These are phyloP conservation scores for Salvelinus alpinus DNA, from an alignment of 2,113 vertebrate species.

Conservation along the genomic window DNA sequence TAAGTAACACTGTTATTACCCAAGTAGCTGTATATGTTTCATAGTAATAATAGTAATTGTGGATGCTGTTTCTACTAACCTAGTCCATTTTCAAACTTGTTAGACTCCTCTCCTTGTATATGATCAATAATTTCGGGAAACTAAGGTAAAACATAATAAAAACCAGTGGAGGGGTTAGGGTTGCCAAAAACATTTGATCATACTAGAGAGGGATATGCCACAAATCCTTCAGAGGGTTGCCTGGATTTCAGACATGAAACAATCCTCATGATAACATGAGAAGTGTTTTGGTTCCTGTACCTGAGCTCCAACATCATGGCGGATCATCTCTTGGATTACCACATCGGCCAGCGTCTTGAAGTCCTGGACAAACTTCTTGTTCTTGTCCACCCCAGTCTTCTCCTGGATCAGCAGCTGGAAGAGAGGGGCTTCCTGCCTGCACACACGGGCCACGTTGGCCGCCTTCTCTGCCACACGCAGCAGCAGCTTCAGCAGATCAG, in stretches of 20 bases:
- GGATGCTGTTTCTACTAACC: constrained; percentile 61
- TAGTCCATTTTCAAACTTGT: constrained; percentile 89
- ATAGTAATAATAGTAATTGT: no score
- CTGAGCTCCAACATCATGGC: constrained; percentile 76
- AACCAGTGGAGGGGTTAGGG: constrained; percentile 8
- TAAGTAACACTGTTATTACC: no score
- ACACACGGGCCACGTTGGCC: constrained; percentile 81
- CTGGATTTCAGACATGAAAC: neutral
- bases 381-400: constrained; percentile 81
- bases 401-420: constrained; percentile 85
- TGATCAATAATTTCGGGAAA: constrained; percentile 84
- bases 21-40: no score
- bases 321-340: constrained; percentile 86
- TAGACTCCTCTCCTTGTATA: constrained; percentile 85
- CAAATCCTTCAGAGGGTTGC: neutral
- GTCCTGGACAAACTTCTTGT: constrained; percentile 84
- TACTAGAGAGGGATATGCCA: neutral
- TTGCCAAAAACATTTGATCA: neutral
- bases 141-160: constrained; percentile 55
- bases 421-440: constrained; percentile 80
- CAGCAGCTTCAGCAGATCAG: constrained; percentile 77
- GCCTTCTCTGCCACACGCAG: constrained; percentile 80
- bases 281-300: constrained; percentile 38
- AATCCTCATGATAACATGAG: neutral
- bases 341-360: constrained; percentile 85